Conservation (phyloP, 2,797 vertebrate species). For the Carduelis carduelis region DNA sequence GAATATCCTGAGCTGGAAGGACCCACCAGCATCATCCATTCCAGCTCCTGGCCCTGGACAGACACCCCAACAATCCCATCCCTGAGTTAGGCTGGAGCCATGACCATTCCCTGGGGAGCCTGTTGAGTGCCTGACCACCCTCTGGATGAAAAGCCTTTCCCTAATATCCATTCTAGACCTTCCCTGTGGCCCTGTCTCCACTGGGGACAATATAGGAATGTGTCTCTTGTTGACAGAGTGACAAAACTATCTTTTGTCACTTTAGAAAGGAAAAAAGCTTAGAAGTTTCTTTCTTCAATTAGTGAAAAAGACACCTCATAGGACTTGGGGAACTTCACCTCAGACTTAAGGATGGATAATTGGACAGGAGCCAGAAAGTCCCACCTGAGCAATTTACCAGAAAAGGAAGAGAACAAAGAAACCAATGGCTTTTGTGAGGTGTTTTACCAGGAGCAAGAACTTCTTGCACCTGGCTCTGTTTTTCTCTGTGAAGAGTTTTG, state of each 20-base stretch:
- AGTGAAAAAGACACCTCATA: background rate
- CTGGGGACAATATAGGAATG: background rate
- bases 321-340: background rate
- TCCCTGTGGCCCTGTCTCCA: background rate
- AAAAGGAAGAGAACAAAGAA: background rate
- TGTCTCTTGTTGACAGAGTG: background rate
- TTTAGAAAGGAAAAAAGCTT: background rate
- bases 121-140: rapidly evolving
- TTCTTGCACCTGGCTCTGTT: rapidly evolving
- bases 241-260: background rate
- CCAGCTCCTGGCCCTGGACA: background rate
- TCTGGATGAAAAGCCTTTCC: background rate
- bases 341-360: background rate
- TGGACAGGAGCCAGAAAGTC: background rate
- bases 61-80: background rate
- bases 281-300: background rate
- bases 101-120: background rate
- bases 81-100: too few species aligned
- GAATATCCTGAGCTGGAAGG: background rate
- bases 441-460: background rate
- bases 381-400: background rate
- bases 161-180: rapidly evolving
- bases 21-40: too few species aligned
- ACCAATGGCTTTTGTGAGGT: background rate
- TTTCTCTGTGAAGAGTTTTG: background rate